phyloP scores from a whole-genome alignment of 2,888 invertebrate species.

The Orthosia gracilis region DNA sequence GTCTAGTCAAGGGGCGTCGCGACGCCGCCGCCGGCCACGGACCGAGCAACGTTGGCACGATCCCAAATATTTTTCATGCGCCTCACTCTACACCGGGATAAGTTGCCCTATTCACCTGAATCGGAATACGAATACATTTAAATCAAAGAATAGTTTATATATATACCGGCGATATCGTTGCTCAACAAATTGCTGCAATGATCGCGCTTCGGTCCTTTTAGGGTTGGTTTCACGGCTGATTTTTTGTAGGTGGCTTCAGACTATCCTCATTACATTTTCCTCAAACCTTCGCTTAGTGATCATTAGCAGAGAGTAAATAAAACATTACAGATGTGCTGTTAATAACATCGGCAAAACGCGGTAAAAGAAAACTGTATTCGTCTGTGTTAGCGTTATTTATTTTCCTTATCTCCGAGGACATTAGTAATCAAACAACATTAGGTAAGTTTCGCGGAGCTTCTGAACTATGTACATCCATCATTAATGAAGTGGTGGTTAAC shows the following conservation, averaged over 20 bases:
- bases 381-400: constrained; percentile 24
- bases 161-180: constrained; percentile 41
- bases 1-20: constrained; percentile 73
- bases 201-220: constrained; percentile 14
- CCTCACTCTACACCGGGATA: constrained; percentile 84
- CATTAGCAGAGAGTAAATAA: constrained; percentile 36
- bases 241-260: constrained; percentile 6
- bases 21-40: constrained; percentile 75
- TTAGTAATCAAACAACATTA: constrained; percentile 35
- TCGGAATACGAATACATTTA: constrained; percentile 81
- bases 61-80: constrained; percentile 88
- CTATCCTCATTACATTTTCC: constrained; percentile 15
- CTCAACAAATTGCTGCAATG: constrained; percentile 37
- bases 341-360: constrained; percentile 20
- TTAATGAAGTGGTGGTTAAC: constrained; percentile 56
- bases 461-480: constrained; percentile 53
- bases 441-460: constrained; percentile 26
- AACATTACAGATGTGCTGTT: constrained; percentile 18
- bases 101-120: constrained; percentile 89
- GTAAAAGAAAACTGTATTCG: constrained; percentile 37
- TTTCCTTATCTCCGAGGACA: constrained; percentile 35
- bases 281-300: constrained; percentile 15
- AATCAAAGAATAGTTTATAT: constrained; percentile 61
- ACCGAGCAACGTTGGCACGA: constrained; percentile 83
- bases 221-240: constrained; percentile 1